Percentiles rank a stretch among this genome's conserved stretches.
Evolutionary conservation across 2,113 vertebrate genomes (phyloP).

Genomic region (Anas platyrhynchos): DNA sequence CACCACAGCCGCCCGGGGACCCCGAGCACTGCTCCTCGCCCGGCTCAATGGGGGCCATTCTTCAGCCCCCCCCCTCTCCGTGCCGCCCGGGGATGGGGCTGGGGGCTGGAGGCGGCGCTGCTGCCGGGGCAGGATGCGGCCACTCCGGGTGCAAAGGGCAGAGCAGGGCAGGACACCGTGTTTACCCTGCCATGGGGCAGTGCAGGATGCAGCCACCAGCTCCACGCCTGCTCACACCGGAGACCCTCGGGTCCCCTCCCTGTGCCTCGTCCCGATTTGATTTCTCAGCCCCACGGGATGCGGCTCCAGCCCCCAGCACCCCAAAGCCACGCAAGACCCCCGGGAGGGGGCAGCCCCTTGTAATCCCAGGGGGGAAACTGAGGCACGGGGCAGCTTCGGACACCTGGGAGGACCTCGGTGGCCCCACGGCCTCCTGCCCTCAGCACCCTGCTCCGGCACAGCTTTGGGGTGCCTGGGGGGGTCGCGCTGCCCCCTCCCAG

Average conservation of each 20-base stretch:
- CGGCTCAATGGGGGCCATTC: slow-evolving; percentile 28
- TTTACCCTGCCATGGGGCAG: accelerated
- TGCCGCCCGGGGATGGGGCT: not conserved
- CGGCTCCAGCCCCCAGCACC: not conserved
- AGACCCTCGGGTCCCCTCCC: not conserved
- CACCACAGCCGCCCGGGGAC: not conserved
- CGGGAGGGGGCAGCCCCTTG: not conserved
- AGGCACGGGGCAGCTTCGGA: not conserved
- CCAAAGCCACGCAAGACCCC: not conserved
- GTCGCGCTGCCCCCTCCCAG: not conserved
- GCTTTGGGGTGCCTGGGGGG: not conserved
- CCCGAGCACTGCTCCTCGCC: not conserved
- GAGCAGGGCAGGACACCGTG: not conserved
- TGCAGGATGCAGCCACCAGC: not conserved
- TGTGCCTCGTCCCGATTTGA: not conserved
- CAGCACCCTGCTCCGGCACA: not conserved
- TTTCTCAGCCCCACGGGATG: not conserved
- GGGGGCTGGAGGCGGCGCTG: not conserved
- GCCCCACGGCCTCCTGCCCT: not conserved
- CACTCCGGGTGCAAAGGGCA: not conserved
- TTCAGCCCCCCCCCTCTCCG: accelerated
- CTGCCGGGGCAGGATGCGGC: not conserved
- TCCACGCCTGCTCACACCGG: not conserved
- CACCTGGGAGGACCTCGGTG: not conserved
- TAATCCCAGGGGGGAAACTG: not conserved